phyloP scores from a whole-genome alignment of 2,113 vertebrate species.

The Laticauda laticaudata region DNA sequence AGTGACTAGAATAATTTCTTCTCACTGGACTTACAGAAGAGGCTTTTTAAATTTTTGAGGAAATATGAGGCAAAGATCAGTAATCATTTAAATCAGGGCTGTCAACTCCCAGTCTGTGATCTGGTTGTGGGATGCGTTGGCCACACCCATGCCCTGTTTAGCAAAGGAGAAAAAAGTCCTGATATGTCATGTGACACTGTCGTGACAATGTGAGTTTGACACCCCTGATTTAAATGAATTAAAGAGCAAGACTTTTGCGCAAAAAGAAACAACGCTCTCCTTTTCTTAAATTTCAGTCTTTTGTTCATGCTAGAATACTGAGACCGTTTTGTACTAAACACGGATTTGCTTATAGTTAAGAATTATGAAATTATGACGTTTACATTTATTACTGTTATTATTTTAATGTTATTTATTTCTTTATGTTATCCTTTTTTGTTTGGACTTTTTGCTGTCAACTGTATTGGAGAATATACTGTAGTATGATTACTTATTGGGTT shows the following conservation, averaged over 20 bases:
- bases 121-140: no score
- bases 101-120: no score
- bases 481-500: not conserved
- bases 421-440: not conserved
- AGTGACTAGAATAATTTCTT: not conserved
- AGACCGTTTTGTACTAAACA: not conserved
- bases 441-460: not conserved
- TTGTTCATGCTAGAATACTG: not conserved
- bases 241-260: not conserved
- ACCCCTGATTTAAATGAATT: not conserved
- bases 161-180: no score
- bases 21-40: not conserved
- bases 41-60: not conserved
- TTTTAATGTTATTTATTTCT: not conserved
- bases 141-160: no score
- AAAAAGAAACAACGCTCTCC: not conserved
- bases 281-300: not conserved
- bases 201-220: no score
- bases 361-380: not conserved
- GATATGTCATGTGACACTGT: no score
- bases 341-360: not conserved
- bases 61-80: not conserved
- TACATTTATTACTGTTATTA: not conserved
- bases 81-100: not conserved
- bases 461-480: not conserved